Base-by-base conservation (phyloP, 2,888 invertebrate species). In the Entomobrya proxima region DNA sequence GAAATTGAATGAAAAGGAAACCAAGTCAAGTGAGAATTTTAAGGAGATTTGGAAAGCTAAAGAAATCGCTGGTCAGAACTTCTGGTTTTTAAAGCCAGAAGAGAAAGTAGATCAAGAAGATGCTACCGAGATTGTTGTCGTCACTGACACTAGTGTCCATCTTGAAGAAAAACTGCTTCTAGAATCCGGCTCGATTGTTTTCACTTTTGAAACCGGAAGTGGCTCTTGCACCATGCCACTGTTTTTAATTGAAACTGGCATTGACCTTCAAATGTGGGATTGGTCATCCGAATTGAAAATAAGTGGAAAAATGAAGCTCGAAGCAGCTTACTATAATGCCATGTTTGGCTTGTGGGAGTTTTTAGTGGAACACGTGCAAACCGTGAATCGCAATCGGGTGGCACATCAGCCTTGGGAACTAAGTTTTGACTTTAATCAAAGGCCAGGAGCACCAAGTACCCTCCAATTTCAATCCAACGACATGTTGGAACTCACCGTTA, bases 261-360 rank as follows among this genome's bases (percentile, higher is more conserved):
- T 98, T 88, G 94, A 94, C 86, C 96, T 96, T 5, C 94, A 95
- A 86, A 94, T 96, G 21, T 94, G 93, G 87, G 95, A 98, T 91
- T 98, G 98, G 98, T 96, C 9, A 47, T 15, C 9, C 3, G n/a
- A 91, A 89, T 88, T 92, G 84, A 89, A 91, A 81, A 90, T 91
- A 52, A 90, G 91, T 50, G 91, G 92, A 6, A 86, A 90, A 21
- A 94, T 96, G 92, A 95, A 94, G 0, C 92, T 98, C 91, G 95
- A 97, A 92, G 95, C 98, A 93, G 96, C 96, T 3, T 99, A 98
- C 92, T 99, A 97, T 92, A 99, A 99, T 92, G 97, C 89, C 0
- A 87, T 86, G 27, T 89, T 97, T 91, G 93, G 94, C 9, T 94
- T 97, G 50, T 99, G 99, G 99, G 99, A 99, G 92, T 98, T 98